Base-by-base conservation (phyloP, 1,140 invertebrate species). In the Acromyrmex charruanus region DNA sequence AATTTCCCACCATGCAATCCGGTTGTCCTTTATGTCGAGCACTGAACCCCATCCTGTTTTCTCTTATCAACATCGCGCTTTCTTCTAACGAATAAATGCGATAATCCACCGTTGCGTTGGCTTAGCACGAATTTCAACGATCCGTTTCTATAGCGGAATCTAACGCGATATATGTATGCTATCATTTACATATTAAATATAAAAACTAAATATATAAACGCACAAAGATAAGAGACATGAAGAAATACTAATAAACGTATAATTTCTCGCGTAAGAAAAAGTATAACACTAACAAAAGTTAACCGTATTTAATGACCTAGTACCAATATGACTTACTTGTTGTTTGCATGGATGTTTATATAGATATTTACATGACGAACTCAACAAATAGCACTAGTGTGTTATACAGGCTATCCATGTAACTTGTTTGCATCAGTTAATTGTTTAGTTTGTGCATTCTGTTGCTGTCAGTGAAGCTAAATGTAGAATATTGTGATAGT, bases 1-100 rank as follows among this genome's bases (percentile, higher is more conserved):
- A 94, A 94, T 94, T 94, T 94, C 88, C 90, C 88, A 90, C 31
- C 49, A 12, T 44, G 14, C 25, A 53, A 49, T 12, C n/a, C 2
- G 58, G 44, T 71, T 69, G 71, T 77, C 72, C 75, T 68, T 61
- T 85, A 82, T 66, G 69, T 61, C 5, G 39, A 14, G 69, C 74
- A 69, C 28, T 39, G 66, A 79, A 89, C 44, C 28, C 39, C 59
- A 55, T 71, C 12, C 71, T 3, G 55, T 61, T 66, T 18, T 69
- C 49, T 72, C 39, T 86, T 25, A 53, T 53, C 68, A 53, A n/a
- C 31, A 25, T 63, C 55, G 35, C 66, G 21, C 6, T 85, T 85
- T 85, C 74, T 85, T 85, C 31, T 85, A 65, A 85, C 61, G 82
- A 79, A 74, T 31, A 55, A 55, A 53, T 59, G 59, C 58, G 66